Evolutionary conservation across 2,113 vertebrate genomes (phyloP).

Genomic region (Thamnophis sirtalis): DNA sequence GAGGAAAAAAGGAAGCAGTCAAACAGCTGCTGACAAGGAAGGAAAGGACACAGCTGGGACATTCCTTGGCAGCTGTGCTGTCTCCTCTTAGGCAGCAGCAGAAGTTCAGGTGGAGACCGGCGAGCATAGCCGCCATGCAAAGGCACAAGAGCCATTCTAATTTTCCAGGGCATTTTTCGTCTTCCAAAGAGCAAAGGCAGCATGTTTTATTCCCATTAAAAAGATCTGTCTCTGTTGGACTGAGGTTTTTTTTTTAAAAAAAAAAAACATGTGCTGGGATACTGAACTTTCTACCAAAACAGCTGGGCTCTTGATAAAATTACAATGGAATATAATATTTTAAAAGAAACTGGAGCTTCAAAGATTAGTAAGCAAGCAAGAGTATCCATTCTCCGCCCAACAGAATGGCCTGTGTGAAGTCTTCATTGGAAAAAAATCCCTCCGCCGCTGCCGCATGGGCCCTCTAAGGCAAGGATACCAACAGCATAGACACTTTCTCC

Average conservation of each 20-base stretch:
- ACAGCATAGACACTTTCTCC: background rate
- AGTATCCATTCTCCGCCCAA: background rate
- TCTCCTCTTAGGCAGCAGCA: background rate
- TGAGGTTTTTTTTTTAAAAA: background rate
- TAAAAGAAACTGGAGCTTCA: background rate
- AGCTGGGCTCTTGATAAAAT: background rate
- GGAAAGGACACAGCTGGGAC: background rate
- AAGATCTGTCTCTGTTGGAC: background rate
- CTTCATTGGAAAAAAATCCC: background rate
- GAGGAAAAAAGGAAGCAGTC: background rate
- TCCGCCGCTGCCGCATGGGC: background rate
- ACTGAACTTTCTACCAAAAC: background rate
- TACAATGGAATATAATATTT: background rate
- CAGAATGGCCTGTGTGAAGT: background rate
- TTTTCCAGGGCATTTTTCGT: background rate
- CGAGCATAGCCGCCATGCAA: background rate
- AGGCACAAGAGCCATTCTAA: background rate
- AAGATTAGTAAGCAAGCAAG: background rate
- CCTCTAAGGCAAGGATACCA: background rate
- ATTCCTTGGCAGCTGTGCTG: background rate
- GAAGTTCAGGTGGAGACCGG: background rate
- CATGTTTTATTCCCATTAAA: background rate
- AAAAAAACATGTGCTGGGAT: background rate
- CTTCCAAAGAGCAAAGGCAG: background rate
- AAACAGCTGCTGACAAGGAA: background rate